A percentile compares a stretch with the other conserved stretches of the same genome.
Evolutionary conservation across 2,797 vertebrate species (phyloP).

Genomic region (Iguana delicatissima): DNA sequence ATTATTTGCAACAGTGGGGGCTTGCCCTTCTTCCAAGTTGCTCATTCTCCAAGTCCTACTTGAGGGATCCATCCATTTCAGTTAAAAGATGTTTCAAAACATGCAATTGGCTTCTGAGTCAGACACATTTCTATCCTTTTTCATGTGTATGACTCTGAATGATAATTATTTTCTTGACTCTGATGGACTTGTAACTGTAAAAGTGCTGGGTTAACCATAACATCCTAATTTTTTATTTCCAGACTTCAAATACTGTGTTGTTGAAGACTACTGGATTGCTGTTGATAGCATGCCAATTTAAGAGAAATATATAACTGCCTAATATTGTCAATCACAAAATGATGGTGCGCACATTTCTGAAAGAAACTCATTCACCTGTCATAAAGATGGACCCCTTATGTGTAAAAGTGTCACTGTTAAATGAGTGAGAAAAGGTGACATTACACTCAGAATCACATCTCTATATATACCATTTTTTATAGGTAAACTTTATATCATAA

Average conservation of each 20-base stretch:
- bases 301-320: too few species aligned
- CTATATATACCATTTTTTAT: too few species aligned
- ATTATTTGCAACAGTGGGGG: slow-evolving; percentile 2
- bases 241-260: neutral
- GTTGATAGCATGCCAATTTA: neutral
- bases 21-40: neutral
- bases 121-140: neutral
- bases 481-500: neutral
- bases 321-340: too few species aligned
- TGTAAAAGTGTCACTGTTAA: too few species aligned
- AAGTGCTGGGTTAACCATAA: neutral
- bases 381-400: neutral
- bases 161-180: neutral
- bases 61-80: neutral
- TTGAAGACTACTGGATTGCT: neutral
- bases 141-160: neutral
- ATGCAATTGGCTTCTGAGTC: neutral
- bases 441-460: too few species aligned
- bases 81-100: neutral
- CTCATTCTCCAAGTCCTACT: slow-evolving; percentile 16
- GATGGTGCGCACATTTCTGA: neutral
- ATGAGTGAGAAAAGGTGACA: too few species aligned
- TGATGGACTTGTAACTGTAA: neutral
- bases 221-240: neutral
- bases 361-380: neutral